Percentiles rank a stretch among this genome's conserved stretches.
Conservation (phyloP, 2,888 invertebrate species). For the Synergus gifuensis region DNA sequence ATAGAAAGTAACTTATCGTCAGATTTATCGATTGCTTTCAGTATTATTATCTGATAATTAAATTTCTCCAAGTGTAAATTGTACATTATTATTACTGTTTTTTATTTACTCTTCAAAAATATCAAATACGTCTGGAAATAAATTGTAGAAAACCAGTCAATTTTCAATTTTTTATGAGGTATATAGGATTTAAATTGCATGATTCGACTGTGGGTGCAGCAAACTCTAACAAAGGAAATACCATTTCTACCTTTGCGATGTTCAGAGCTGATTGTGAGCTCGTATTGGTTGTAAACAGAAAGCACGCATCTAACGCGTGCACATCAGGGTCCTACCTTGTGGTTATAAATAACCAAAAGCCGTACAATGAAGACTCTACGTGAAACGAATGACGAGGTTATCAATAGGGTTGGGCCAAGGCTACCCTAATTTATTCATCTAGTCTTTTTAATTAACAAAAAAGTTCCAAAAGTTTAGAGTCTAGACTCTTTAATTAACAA, state of each 20-base stretch:
- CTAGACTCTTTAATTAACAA: background rate
- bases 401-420: constrained; percentile 23
- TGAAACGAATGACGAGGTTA: constrained; percentile 24
- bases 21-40: too few relatives aligned
- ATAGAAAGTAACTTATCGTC: background rate
- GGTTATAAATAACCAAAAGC: constrained; percentile 38
- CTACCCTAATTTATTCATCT: background rate
- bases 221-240: constrained; percentile 22
- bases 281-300: constrained; percentile 36
- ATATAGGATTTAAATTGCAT: background rate
- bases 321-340: constrained; percentile 20
- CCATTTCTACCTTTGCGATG: constrained; percentile 25
- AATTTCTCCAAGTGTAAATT: background rate
- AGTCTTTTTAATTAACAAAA: constrained; percentile 2
- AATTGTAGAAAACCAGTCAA: background rate
- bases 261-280: constrained; percentile 12
- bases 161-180: background rate
- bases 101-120: background rate
- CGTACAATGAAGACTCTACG: constrained; percentile 24
- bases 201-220: background rate
- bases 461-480: background rate
- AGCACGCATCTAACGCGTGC: constrained; percentile 39
- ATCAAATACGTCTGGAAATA: background rate
- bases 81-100: background rate
- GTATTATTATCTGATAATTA: background rate